Base-by-base conservation (phyloP, 2,113 vertebrate genomes). In the Pomatostomus ruficeps region DNA sequence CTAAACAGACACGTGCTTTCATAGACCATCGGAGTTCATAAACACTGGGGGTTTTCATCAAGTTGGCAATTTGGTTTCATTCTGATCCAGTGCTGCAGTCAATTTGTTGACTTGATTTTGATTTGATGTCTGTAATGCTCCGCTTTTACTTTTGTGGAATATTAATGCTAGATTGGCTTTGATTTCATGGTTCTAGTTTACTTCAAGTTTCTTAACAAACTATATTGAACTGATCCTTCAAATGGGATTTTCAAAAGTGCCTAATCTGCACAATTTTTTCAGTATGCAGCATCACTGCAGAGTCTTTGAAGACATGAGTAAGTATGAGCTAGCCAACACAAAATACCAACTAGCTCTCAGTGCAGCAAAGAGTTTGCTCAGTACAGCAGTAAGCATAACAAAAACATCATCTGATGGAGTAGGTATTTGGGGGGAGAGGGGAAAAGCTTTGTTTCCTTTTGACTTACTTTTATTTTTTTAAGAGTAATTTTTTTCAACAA, bases 31-130 rank as follows among this genome's bases (percentile, higher is more conserved):
- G 0, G 63, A 70, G 75, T 71, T 94, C 54, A 86, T 83, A 91
- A 96, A 95, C 49, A 82, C 31, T 24, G 18, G 36, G 75, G 38
- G 4, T 79, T 95, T 89, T 85, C 78, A 88, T 62, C 71, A 66
- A 10, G 81, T 66, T 88, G 43, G 71, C 49, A 97, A 94, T 90
- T 88, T 86, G 61, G 59, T 55, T 91, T 82, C 54, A 70, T 93
- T 91, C 88, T 92, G 67, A 93, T 71, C 62, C 55, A 43, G 59
- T 51, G 66, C 36, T 0, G 0, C 77, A 79, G 87, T 72, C 70
- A 92, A 85, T 94, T 96, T 94, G 87, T 91, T 92, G 82, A 82
- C 62, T 95, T 92, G 80, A 82, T 95, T 96, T 94, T 94, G 84
- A 96, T 89, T 95, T 92, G 78, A 93, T 67, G 85, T 40, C 72